Conservation (phyloP, 1,140 invertebrate genomes). For the Leptinotarsa lineolata region DNA sequence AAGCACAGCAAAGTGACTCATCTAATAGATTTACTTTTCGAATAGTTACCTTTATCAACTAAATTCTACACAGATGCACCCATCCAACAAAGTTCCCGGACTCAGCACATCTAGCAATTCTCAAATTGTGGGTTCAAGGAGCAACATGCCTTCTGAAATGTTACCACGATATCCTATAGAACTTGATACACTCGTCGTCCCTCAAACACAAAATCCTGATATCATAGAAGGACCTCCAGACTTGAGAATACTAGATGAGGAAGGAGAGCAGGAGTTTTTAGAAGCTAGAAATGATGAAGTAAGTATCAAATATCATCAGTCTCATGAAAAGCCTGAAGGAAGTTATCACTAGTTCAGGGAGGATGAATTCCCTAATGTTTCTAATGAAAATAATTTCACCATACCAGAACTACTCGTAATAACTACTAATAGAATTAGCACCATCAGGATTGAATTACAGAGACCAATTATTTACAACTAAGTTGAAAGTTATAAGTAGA, state of each 20-base stretch:
- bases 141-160: not conserved
- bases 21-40: too few relatives aligned
- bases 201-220: constrained; percentile 26
- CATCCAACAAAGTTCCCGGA: not conserved
- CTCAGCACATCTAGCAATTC: not conserved
- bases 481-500: too few relatives aligned
- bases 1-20: too few relatives aligned
- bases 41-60: too few relatives aligned
- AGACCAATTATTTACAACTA: too few relatives aligned
- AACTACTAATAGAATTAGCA: too few relatives aligned
- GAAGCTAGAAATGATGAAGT: not conserved
- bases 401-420: too few relatives aligned
- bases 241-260: constrained; percentile 2
- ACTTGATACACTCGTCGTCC: not conserved
- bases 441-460: too few relatives aligned
- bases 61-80: not conserved
- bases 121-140: not conserved
- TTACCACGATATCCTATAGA: not conserved
- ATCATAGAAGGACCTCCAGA: constrained; percentile 33
- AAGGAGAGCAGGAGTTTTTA: not conserved
- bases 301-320: not conserved
- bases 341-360: too few relatives aligned
- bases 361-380: too few relatives aligned
- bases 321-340: not conserved
- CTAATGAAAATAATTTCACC: too few relatives aligned